Percentiles rank a stretch among this genome's conserved stretches.
These are phyloP conservation scores for Diabrotica virgifera DNA, from an alignment of 1,140 invertebrate species.

Conservation along the genomic window DNA sequence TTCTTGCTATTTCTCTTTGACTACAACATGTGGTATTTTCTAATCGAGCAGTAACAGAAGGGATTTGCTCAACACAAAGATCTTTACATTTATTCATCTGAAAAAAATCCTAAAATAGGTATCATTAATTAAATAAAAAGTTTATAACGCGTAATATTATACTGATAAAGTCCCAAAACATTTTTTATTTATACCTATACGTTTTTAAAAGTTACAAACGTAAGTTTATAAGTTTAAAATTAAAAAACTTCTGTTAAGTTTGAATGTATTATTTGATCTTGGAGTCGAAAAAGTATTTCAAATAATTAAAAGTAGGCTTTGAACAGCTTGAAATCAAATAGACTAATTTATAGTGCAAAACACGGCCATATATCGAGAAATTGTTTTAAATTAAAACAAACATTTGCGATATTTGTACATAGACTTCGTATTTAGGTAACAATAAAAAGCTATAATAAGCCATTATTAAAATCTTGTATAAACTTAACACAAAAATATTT, in stretches of 20 bases:
- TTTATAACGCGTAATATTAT: not conserved
- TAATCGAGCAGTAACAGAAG: no score
- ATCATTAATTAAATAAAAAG: not conserved
- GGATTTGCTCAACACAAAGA: no score
- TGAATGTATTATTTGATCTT: not conserved
- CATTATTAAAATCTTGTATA: slow-evolving; percentile 20
- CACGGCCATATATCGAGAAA: slow-evolving; percentile 23
- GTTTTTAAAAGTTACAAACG: no score
- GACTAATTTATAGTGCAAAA: slow-evolving; percentile 25
- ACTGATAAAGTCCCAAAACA: not conserved
- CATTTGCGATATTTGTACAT: slow-evolving; percentile 17
- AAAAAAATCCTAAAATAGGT: no score
- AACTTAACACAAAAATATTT: slow-evolving; percentile 22
- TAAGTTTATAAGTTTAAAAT: no score
- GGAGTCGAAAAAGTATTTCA: not conserved
- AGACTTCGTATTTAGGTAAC: slow-evolving; percentile 10
- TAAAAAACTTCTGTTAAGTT: not conserved
- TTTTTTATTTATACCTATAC: no score
- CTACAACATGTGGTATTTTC: no score
- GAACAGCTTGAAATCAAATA: not conserved
- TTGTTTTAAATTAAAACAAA: slow-evolving; percentile 37
- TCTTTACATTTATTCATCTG: no score
- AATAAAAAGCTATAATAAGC: slow-evolving; percentile 8
- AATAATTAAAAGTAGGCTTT: not conserved
- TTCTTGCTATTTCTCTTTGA: no score